Evolutionary conservation across 1,140 invertebrate species (phyloP).

Genomic region (Sycophila sp.): DNA sequence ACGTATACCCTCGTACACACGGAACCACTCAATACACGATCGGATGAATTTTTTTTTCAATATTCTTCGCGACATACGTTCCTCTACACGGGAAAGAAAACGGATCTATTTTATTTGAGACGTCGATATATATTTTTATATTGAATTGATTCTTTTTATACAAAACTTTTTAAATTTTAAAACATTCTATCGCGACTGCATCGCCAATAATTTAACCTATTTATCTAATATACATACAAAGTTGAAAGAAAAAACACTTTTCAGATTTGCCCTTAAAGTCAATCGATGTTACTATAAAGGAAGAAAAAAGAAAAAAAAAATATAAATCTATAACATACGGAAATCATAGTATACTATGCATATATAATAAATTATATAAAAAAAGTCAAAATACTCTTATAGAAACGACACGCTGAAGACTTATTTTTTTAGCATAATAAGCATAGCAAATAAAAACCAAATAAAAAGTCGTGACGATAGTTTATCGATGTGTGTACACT

Average conservation of each 20-base stretch:
- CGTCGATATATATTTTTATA: slow-evolving; percentile 9
- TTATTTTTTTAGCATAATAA: slow-evolving; percentile 20
- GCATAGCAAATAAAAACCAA: background rate
- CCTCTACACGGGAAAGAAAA: background rate
- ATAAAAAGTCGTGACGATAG: too few relatives aligned
- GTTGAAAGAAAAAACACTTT: background rate
- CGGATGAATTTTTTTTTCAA: too few relatives aligned
- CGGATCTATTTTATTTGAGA: background rate
- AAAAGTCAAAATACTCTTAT: background rate
- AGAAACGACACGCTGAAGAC: background rate
- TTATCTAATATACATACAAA: too few relatives aligned
- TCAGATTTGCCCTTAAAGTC: slow-evolving; percentile 25
- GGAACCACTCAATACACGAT: too few relatives aligned
- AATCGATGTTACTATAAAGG: slow-evolving; percentile 19
- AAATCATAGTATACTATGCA: background rate
- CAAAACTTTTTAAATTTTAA: slow-evolving; percentile 1
- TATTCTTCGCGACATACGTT: too few relatives aligned
- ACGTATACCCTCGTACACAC: too few relatives aligned
- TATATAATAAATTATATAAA: background rate
- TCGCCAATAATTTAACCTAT: background rate
- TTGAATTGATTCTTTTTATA: background rate
- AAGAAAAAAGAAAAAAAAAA: background rate
- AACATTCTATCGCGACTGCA: too few relatives aligned
- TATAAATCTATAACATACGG: background rate
- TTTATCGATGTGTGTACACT: too few relatives aligned